These are phyloP conservation scores for Tangara arthus DNA, from an alignment of 2,797 vertebrate genomes.

Conservation along the genomic window DNA sequence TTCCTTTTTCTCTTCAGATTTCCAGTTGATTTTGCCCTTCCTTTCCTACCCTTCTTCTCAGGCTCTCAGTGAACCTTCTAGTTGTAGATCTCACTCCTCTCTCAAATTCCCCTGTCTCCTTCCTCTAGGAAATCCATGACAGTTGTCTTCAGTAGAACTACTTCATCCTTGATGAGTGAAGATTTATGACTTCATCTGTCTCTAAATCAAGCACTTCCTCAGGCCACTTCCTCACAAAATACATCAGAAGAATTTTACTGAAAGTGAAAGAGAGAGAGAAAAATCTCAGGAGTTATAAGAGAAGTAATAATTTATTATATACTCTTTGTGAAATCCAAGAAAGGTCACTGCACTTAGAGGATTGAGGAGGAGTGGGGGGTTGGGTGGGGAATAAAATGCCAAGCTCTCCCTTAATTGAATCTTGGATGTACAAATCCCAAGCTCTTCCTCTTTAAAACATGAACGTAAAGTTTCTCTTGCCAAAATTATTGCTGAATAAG, in stretches of 20 bases:
- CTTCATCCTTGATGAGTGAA: not conserved
- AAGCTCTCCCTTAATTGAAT: not conserved
- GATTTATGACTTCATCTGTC: not conserved
- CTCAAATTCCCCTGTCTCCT: not conserved
- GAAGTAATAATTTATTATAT: not conserved
- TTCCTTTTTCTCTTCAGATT: not conserved
- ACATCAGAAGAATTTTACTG: not conserved
- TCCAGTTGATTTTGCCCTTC: not conserved
- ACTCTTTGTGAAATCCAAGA: not conserved
- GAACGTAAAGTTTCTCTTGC: not conserved
- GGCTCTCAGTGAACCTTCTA: not conserved
- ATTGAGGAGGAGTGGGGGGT: not conserved
- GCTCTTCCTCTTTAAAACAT: not conserved
- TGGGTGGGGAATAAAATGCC: not conserved
- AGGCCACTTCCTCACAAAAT: not conserved
- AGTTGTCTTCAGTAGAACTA: not conserved
- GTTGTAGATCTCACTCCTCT: not conserved
- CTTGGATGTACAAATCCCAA: not conserved
- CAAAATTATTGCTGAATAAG: not conserved
- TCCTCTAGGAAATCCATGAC: not conserved
- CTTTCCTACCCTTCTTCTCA: not conserved
- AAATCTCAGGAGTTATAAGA: not conserved
- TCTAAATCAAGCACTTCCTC: not conserved
- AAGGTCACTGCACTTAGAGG: not conserved
- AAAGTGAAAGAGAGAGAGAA: not conserved